Conservation (phyloP, 1,140 invertebrate genomes). For the Ylistrum balloti region DNA sequence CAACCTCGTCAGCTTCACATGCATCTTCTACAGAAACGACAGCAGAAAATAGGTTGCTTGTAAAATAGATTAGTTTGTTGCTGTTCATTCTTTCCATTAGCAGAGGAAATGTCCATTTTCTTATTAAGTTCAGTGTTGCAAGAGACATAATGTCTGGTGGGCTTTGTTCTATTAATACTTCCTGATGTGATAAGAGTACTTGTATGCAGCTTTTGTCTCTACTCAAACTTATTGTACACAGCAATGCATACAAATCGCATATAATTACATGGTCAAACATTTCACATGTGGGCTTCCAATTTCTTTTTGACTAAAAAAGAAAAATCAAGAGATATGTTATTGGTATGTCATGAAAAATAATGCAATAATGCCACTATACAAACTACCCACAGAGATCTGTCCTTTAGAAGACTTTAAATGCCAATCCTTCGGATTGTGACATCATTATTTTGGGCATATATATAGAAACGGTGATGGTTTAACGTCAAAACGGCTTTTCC, state of each 20-base stretch:
- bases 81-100: constrained; percentile 27
- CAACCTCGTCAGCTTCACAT: not conserved
- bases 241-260: not conserved
- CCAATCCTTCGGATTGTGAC: too few relatives aligned
- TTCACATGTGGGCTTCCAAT: not conserved
- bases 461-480: too few relatives aligned
- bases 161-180: not conserved
- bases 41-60: constrained; percentile 18
- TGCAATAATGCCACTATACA: too few relatives aligned
- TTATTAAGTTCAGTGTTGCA: constrained; percentile 33
- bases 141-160: not conserved
- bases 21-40: not conserved
- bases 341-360: not conserved
- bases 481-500: too few relatives aligned
- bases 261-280: not conserved
- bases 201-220: constrained; percentile 27
- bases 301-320: too few relatives aligned
- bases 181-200: not conserved
- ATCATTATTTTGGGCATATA: too few relatives aligned
- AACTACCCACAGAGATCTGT: too few relatives aligned
- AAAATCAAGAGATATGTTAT: too few relatives aligned
- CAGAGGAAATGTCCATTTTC: constrained; percentile 21
- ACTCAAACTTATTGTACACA: not conserved
- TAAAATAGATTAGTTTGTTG: not conserved
- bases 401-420: too few relatives aligned